Evolutionary conservation across 2,113 vertebrate species (phyloP).

Genomic region (Cottus gobio): DNA sequence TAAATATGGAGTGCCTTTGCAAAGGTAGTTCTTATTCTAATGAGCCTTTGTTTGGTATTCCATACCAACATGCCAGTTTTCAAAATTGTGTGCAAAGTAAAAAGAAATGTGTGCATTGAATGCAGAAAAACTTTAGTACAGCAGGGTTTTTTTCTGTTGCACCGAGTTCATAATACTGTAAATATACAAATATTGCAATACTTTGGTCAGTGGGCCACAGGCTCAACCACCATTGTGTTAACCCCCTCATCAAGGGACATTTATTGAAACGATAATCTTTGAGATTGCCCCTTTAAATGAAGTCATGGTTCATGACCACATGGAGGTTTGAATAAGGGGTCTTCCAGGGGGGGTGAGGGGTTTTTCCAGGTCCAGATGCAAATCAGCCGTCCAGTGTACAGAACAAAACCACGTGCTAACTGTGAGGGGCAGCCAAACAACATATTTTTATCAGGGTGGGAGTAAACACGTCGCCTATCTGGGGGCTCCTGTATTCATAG

Average conservation of each 20-base stretch:
- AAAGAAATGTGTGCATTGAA: no score
- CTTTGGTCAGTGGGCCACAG: no score
- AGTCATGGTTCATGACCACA: neutral
- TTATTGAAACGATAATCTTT: neutral
- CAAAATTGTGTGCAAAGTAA: no score
- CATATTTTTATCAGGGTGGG: slow-evolving; percentile 49
- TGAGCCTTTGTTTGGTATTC: no score
- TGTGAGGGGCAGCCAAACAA: slow-evolving; percentile 30
- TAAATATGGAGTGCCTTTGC: no score
- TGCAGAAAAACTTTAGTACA: no score
- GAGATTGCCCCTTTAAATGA: neutral
- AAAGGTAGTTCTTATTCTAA: no score
- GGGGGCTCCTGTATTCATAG: slow-evolving; percentile 55
- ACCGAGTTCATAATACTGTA: no score
- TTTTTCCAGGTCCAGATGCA: slow-evolving; percentile 43
- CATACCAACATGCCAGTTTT: no score
- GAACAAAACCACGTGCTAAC: slow-evolving; percentile 48
- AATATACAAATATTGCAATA: no score
- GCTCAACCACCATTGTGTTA: neutral
- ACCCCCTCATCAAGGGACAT: neutral
- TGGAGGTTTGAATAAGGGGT: neutral
- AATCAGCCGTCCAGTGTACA: slow-evolving; percentile 40
- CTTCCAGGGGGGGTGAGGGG: neutral
- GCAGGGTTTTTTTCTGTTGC: no score
- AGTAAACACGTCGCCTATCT: slow-evolving; percentile 44